phyloP scores from a whole-genome alignment of 2,797 vertebrate species.

The Cottoperca gobio region DNA sequence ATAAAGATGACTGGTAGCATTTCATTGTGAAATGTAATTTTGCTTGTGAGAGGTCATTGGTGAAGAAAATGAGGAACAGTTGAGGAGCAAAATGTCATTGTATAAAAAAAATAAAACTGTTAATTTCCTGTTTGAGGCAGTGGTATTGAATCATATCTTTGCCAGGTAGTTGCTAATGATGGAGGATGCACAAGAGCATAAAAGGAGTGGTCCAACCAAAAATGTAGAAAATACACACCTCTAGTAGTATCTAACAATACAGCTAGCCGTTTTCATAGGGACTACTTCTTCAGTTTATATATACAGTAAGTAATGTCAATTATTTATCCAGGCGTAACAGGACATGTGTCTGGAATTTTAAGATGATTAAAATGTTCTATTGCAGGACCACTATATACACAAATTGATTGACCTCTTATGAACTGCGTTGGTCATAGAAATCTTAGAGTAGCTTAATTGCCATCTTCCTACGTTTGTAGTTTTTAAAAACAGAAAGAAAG shows the following conservation, averaged over 20 bases:
- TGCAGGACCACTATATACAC: background rate
- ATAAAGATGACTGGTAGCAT: slow-evolving; percentile 33
- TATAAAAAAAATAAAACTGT: slow-evolving; percentile 9
- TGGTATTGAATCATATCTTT: slow-evolving; percentile 1
- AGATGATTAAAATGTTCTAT: no score
- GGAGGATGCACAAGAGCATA: no score
- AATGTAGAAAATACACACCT: no score
- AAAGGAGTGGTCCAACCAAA: no score
- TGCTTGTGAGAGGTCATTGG: slow-evolving; percentile 18
- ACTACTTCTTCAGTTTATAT: fast-evolving
- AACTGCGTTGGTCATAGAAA: no score
- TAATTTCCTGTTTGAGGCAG: background rate
- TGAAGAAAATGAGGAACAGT: slow-evolving; percentile 30
- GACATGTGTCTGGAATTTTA: background rate
- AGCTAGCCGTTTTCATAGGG: background rate
- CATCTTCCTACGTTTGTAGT: no score
- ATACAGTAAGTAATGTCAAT: background rate
- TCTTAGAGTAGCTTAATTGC: no score
- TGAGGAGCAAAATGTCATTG: slow-evolving; percentile 35
- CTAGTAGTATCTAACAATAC: background rate
- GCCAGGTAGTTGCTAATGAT: no score
- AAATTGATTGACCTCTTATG: background rate
- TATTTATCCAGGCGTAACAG: background rate
- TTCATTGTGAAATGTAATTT: slow-evolving; percentile 39
- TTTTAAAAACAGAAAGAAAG: no score